phyloP scores from a whole-genome alignment of 2,113 vertebrate genomes.

The Cavia aperea region DNA sequence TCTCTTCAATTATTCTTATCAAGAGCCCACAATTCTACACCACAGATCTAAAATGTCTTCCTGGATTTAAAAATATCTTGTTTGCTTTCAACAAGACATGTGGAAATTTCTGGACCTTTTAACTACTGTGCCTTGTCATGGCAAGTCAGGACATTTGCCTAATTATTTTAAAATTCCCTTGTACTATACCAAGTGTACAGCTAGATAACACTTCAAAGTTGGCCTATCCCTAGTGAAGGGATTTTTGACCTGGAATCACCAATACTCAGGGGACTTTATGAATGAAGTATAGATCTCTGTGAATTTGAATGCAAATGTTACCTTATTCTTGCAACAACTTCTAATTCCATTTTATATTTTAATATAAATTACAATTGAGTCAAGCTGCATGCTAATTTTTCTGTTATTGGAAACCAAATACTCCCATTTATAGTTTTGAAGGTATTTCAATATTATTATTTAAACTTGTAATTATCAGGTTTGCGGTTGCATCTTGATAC shows the following conservation, averaged over 20 bases:
- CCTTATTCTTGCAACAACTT: not conserved
- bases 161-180: not conserved
- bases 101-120: not conserved
- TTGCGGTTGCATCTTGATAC: not conserved
- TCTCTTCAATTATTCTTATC: not conserved
- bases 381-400: not conserved
- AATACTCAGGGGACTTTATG: not conserved
- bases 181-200: not conserved
- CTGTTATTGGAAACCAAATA: not conserved
- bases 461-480: not conserved
- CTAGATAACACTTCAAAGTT: not conserved
- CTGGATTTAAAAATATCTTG: not conserved
- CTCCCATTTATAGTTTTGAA: not conserved
- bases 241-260: not conserved
- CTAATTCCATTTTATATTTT: not conserved
- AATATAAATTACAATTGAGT: not conserved
- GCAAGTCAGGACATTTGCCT: not conserved
- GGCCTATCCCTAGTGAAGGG: not conserved
- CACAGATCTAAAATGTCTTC: not conserved
- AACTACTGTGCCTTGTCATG: not conserved
- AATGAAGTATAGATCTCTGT: too few species aligned
- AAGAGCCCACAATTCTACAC: not conserved
- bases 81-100: not conserved
- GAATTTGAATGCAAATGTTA: not conserved
- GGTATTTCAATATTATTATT: not conserved